These are phyloP conservation scores for Meteorus cinctellus DNA, from an alignment of 2,888 invertebrate species.

Conservation along the genomic window DNA sequence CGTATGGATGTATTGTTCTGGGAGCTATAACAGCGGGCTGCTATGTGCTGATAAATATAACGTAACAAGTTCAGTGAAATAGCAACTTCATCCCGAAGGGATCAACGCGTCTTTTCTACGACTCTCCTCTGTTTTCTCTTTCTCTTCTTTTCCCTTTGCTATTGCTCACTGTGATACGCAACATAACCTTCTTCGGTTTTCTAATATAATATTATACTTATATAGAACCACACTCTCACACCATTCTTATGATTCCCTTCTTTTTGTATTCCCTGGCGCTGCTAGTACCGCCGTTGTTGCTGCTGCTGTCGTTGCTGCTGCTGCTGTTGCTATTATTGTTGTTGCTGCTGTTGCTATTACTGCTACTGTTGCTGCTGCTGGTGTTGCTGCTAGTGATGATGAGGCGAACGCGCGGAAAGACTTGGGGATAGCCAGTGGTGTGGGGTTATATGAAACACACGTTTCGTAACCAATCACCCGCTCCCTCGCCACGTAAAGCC, in stretches of 20 bases:
- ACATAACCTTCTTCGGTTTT: not conserved
- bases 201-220: constrained; percentile 9
- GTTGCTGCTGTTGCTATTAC: not conserved
- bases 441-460: constrained; percentile 42
- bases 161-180: constrained; percentile 32
- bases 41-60: constrained; percentile 72
- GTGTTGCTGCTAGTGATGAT: constrained; percentile 40
- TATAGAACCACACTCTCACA: constrained; percentile 39
- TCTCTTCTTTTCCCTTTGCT: constrained; percentile 21
- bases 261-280: constrained; percentile 34
- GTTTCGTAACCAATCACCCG: constrained; percentile 51
- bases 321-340: not conserved
- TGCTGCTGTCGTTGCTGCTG: constrained; percentile 32
- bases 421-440: constrained; percentile 43
- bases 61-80: constrained; percentile 73
- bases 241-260: not conserved
- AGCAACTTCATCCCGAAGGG: constrained; percentile 72
- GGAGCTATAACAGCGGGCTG: constrained; percentile 57
- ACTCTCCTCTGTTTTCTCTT: constrained; percentile 39
- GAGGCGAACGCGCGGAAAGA: constrained; percentile 49
- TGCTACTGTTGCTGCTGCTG: constrained; percentile 28
- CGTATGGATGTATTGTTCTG: not conserved
- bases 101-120: constrained; percentile 69
- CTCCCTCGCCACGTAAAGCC: constrained; percentile 47
- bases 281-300: constrained; percentile 20